Evolutionary conservation across 2,797 vertebrate genomes (phyloP), one percentile per base, ranked within the genome.

Genomic region (Onychomys leucogaster): DNA sequence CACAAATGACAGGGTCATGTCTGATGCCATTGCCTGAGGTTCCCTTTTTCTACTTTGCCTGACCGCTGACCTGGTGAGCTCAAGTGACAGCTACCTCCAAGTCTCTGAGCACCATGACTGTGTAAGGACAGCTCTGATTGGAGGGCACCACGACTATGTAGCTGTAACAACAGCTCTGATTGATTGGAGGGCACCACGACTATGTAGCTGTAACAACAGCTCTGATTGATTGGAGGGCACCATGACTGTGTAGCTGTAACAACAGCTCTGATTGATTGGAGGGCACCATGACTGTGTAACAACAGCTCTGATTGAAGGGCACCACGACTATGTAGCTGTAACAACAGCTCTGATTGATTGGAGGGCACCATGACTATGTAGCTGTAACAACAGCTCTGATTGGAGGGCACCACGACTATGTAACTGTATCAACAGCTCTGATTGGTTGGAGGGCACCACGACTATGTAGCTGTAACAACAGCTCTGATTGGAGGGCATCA

Each of bases 1-100:
- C 57, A 8, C 14, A 81, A 63, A 41, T 34, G n/a, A 78, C 75
- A 78, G n/a, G 61, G 95, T 34, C n/a, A 75, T 76, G 52, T 71
- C 32, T 52, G 25, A 4, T 37, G n/a, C 25, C 29, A 0, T 11
- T 61, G 96, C 94, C 84, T 73, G 37, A 17, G 77, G 49, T 46
- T 13, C 43, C 46, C 34, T 92, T 5, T 49, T 86, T 83, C 90
- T 90, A 77, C 88, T 96, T 92, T 94, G 59, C 93, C 96, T 96
- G 93, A 55, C 83, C 71, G 4, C 65, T 82, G 93, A 94, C 59
- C 88, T 87, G 86, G 78, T 82, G 46, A 82, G 89, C 0, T 1
- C 86, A 84, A 87, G 76, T 41, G 93, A 88, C 92, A 91, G 96
- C 76, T 91, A 89, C 71, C 63, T 87, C 32, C 1, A 43, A 6